Base-by-base conservation (phyloP, 2,113 vertebrate species). In the Colossoma macropomum region DNA sequence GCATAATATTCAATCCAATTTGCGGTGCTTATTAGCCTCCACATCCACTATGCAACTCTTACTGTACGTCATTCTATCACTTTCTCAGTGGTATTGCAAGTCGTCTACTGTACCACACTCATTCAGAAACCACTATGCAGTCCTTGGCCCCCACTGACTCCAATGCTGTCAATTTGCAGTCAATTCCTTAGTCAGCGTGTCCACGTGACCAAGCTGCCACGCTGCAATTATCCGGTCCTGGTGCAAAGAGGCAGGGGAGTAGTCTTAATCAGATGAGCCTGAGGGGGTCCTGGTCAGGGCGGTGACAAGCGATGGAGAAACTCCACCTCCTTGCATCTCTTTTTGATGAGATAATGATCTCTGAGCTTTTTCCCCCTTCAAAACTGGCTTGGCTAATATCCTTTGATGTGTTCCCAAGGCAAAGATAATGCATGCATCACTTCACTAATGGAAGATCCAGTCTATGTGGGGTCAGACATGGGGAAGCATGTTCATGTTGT, bases 251-350 rank as follows among this genome's bases (percentile, higher is more conserved):
- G 30, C 63, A 54, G 75, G 75, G 27, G 69, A 78, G 75, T 16
- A 27, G 75, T 59, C 59, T 63, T 85, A 80, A 83, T 83, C 73
- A 76, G 48, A 23, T 10, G 34, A 80, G 38, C 80, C 75, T 68
- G 66, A 79, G 68, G 77, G 72, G 65, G 38, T 71, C 48, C 11
- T 17, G n/a, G 62, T 60, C 79, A 71, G 69, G 28, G 8, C 11
- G 15, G 27, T 56, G 66, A 82, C 54, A 68, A 82, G 79, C 73
- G 79, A 77, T 71, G 34, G 19, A 30, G 70, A 28, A 60, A 65
- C 32, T 30, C 74, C 50, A 25, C 25, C 65, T 71, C 13, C 63
- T 30, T 66, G n/a, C 32, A 0, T 32, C 38, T 27, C 17, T 70
- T 52, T 30, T 68, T 59, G 80, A 79, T 69, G 50, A 52, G 81